Evolutionary conservation across 35 echinoderm and acorn worm species (phyloP).

Genomic region (Stichopus chloronotus): DNA sequence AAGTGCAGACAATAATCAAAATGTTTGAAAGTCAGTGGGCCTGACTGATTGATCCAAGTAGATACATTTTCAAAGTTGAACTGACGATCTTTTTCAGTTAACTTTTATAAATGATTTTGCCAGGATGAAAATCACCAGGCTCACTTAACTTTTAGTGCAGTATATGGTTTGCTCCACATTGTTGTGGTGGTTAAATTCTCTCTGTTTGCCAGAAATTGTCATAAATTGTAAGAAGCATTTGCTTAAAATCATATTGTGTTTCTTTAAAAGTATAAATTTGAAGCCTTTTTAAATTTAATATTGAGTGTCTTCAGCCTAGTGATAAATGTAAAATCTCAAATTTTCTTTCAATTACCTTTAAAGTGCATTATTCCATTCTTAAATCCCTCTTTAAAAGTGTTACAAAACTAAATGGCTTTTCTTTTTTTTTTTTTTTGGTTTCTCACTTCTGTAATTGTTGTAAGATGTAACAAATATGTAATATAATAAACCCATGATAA

Average conservation of each 20-base stretch:
- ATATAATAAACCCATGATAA: neutral
- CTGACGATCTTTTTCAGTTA: no score
- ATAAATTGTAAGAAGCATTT: neutral
- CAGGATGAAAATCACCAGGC: no score
- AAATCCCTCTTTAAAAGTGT: neutral
- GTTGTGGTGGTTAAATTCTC: no score
- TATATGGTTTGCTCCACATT: no score
- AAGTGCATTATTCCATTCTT: constrained; percentile 46
- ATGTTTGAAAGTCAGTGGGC: no score
- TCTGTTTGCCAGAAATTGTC: no score
- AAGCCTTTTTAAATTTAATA: neutral
- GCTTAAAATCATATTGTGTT: neutral
- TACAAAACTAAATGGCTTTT: neutral
- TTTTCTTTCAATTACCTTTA: constrained; percentile 24
- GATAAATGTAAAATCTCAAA: neutral
- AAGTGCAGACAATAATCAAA: no score
- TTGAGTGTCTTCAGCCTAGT: neutral
- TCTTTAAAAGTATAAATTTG: neutral
- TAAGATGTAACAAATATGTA: neutral
- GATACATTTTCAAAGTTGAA: no score
- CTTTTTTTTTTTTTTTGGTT: neutral
- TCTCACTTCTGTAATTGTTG: neutral
- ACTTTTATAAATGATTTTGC: no score
- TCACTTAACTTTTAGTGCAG: no score
- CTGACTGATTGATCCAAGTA: no score